These are phyloP conservation scores for Conops quadrifasciatus DNA, from an alignment of 2,888 invertebrate genomes.

Conservation along the genomic window DNA sequence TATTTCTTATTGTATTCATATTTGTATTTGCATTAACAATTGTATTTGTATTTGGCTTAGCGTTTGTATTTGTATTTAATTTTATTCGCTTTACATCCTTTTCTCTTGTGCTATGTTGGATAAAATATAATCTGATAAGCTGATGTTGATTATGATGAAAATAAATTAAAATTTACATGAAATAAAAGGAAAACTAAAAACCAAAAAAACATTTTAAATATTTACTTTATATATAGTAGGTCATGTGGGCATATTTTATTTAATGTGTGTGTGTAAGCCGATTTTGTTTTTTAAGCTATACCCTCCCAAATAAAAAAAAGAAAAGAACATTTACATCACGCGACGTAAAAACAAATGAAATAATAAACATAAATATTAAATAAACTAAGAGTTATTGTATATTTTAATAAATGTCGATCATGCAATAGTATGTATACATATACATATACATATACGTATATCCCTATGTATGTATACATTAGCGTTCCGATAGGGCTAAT, in stretches of 20 bases:
- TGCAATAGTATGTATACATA: not conserved
- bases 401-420: not conserved
- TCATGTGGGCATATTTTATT: slow-evolving; percentile 6
- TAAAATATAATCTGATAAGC: no score
- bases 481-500: no score
- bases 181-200: slow-evolving; percentile 42
- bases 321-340: not conserved
- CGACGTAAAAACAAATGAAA: no score
- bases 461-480: no score
- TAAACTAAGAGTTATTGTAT: no score
- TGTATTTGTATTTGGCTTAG: slow-evolving; percentile 57
- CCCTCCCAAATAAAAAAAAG: not conserved
- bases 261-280: slow-evolving; percentile 21
- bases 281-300: slow-evolving; percentile 19
- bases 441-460: no score
- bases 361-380: slow-evolving; percentile 7
- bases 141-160: slow-evolving; percentile 54
- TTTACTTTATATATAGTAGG: slow-evolving; percentile 23
- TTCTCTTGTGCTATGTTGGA: slow-evolving; percentile 58
- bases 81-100: slow-evolving; percentile 57
- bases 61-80: slow-evolving; percentile 60
- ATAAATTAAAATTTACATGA: slow-evolving; percentile 42
- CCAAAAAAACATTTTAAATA: slow-evolving; percentile 18
- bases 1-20: no score
- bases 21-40: no score